Conservation (phyloP, 2,888 invertebrate genomes). For the Calameuta filiformis region DNA sequence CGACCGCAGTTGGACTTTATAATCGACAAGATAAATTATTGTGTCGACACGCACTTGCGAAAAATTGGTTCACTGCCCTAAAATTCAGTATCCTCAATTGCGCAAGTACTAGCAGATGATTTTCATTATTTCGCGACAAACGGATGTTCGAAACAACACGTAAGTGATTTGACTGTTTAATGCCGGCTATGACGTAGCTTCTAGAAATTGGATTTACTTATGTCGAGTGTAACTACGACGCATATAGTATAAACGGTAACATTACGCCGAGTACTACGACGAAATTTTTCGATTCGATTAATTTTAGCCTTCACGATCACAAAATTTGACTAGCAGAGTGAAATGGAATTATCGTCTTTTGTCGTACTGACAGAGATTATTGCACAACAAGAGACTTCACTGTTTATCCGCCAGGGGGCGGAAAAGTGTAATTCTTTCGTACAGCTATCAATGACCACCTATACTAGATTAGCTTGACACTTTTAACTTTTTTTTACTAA, state of each 20-base stretch:
- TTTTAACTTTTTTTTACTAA: too few species aligned
- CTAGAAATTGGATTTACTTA: neutral
- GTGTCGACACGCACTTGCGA: constrained; percentile 6
- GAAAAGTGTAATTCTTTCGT: neutral
- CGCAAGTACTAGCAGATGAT: constrained; percentile 33
- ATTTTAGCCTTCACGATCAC: neutral
- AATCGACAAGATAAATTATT: neutral
- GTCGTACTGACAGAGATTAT: neutral
- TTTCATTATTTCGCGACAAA: constrained; percentile 42
- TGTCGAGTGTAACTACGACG: neutral
- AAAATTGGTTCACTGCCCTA: constrained; percentile 17
- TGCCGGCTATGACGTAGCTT: constrained; percentile 1
- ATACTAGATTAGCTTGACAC: too few species aligned
- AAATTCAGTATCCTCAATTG: constrained; percentile 15
- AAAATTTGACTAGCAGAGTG: constrained; percentile 4
- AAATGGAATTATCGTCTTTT: neutral
- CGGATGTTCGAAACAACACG: constrained; percentile 49
- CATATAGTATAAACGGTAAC: neutral
- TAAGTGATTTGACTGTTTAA: constrained; percentile 35
- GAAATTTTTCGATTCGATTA: neutral
- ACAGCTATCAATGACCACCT: too few species aligned
- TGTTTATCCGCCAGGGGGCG: neutral
- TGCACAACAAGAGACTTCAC: neutral
- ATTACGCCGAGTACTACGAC: neutral
- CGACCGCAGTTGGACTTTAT: neutral